phyloP scores from a whole-genome alignment of 2,888 invertebrate species.

The Gibbula magus region DNA sequence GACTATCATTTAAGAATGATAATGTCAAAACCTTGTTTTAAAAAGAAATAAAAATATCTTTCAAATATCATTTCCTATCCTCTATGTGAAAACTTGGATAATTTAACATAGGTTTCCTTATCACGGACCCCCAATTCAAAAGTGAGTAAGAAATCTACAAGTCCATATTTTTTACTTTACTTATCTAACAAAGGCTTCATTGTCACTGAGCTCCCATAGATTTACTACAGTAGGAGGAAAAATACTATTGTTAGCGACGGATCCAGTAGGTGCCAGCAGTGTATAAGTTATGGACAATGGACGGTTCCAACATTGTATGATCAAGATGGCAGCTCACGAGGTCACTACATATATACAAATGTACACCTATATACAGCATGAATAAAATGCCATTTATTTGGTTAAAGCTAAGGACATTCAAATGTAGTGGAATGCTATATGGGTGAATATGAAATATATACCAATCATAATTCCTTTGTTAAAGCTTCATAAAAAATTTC shows the following conservation, averaged over 20 bases:
- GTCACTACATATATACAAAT: neutral
- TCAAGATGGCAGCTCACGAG: neutral
- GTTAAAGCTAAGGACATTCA: neutral
- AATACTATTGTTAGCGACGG: neutral
- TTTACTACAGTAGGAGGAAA: too few species aligned
- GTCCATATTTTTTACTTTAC: too few species aligned
- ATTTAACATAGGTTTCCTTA: too few species aligned
- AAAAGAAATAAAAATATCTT: too few species aligned
- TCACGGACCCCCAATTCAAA: too few species aligned
- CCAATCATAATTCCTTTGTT: neutral
- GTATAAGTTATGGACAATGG: neutral
- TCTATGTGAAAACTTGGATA: too few species aligned
- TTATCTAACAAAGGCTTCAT: too few species aligned
- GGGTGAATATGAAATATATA: neutral
- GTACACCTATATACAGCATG: neutral
- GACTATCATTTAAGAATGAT: too few species aligned
- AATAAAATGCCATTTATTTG: neutral
- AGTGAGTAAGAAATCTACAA: too few species aligned
- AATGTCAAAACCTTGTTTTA: too few species aligned
- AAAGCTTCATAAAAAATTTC: neutral
- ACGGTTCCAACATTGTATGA: neutral
- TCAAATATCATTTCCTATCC: too few species aligned
- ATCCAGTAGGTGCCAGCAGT: neutral
- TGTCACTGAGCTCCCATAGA: too few species aligned
- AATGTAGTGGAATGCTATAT: neutral